These are phyloP conservation scores for Drosophila lini DNA, from an alignment of 1,140 invertebrate species.

Conservation along the genomic window DNA sequence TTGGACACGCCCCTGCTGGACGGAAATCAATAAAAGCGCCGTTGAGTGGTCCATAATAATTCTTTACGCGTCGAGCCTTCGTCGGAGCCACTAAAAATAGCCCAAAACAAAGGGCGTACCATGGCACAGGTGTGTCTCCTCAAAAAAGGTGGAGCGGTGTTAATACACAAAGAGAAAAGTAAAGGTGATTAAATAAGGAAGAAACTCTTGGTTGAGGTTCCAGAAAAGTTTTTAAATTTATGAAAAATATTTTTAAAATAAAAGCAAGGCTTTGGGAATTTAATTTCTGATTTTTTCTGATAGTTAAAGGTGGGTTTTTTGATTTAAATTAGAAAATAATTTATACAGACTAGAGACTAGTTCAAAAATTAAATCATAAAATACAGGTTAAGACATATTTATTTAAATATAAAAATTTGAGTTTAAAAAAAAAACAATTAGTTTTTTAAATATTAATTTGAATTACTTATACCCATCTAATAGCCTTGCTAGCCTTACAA, in stretches of 20 bases:
- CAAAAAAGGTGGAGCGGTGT: neutral
- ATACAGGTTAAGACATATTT: no score
- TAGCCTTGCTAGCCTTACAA: no score
- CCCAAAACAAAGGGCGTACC: conserved; percentile 3
- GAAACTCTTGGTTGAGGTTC: no score
- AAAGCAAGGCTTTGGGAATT: no score
- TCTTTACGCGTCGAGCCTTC: conserved; percentile 62
- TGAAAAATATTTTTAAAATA: neutral
- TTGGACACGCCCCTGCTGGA: conserved; percentile 31
- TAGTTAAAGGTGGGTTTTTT: no score
- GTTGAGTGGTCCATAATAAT: conserved; percentile 57
- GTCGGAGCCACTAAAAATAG: conserved; percentile 62
- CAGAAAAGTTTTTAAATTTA: neutral
- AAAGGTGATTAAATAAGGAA: neutral
- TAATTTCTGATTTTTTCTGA: neutral
- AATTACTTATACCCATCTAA: no score
- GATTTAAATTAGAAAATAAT: no score
- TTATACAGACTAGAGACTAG: no score
- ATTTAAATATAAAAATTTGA: no score
- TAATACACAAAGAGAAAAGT: conserved; percentile 1
- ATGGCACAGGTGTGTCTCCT: conserved; percentile 54
- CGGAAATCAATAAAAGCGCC: conserved; percentile 65
- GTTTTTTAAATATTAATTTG: no score
- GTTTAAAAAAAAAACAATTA: no score
- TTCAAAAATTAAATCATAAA: no score